Evolutionary conservation across 2,113 vertebrate genomes (phyloP), one percentile per base, ranked within the genome.

Genomic region (Clupea harengus): DNA sequence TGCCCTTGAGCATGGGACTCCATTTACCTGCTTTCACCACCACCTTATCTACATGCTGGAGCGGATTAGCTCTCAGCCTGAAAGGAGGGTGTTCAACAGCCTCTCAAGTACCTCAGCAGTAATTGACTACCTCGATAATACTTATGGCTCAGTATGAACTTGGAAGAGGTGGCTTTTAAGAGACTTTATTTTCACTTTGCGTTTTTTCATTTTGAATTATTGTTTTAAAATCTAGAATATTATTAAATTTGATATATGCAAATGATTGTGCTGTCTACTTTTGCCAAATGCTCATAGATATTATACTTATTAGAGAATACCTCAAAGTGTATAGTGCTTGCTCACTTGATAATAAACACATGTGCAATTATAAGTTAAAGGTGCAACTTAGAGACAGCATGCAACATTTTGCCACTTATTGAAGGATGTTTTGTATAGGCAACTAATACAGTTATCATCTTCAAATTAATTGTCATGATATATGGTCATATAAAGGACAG

Each of bases 1-100:
- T 64, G 94, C 98, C 82, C 86, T 97, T 83, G 95, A 97, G 82
- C 97, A 97, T 0, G 98, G 98, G 85, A 99, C 97, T 54, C 96
- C 97, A 3, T 99, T 97, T 88, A 96, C 96, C 0, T 99, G 97
- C 91, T 98, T 99, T 90, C 98, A 99, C 91, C 97, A 99, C 54
- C 98, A 99, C 91, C 96, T 99, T 72, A 98, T 98, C 89, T 99
- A 99, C 94, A 99, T 99, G 98, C 93, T 99, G 93, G 98, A 99
- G 92, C 96, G 94, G 39, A 95, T 99, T 89, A 98, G 95, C 88
- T 99, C 98, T 81, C 97, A 96, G 89, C 97, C 98, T 49, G 98
- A 99, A 92, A 97, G 97, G 86, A 98, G 94, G 87, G 88, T 97
- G 67, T 99, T 99, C 89, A 99, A 99, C 84, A 94, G 95, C 89